Conservation (phyloP, 2,113 vertebrate genomes). For the Ctenodactylus gundi region DNA sequence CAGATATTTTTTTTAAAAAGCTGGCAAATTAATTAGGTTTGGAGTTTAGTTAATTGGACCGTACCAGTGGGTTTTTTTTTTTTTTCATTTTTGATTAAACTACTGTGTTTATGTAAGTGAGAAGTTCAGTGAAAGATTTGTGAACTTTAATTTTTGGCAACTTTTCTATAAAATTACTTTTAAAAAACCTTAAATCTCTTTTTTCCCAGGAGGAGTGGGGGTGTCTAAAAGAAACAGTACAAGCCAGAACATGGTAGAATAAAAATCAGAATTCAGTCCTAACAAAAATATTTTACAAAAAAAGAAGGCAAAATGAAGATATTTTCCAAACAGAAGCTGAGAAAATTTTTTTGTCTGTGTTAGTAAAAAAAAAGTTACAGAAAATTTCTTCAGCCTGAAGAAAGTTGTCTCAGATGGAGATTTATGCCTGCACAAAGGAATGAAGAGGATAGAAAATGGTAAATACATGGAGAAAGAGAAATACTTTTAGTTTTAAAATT, state of each 20-base stretch:
- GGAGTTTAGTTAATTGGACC: background rate
- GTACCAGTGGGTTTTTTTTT: background rate
- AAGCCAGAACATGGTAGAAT: no score
- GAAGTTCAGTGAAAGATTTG: background rate
- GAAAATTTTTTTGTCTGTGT: background rate
- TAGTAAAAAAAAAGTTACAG: constrained; percentile 6
- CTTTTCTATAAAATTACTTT: background rate
- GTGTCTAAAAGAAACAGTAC: no score
- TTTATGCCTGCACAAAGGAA: background rate
- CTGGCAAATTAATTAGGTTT: background rate
- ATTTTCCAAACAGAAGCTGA: constrained; percentile 3
- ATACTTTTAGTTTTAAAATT: background rate
- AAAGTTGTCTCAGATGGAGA: constrained; percentile 2
- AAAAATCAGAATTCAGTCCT: background rate
- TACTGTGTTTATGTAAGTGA: background rate
- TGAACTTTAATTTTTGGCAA: constrained; percentile 4
- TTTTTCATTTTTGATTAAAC: background rate
- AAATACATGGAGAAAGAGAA: background rate
- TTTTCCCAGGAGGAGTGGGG: background rate
- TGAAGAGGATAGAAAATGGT: background rate
- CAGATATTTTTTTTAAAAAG: background rate
- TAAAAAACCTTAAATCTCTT: background rate
- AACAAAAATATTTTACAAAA: background rate
- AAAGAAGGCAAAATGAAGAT: constrained; percentile 26
- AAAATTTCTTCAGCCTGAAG: background rate